Evolutionary conservation across 1,140 invertebrate species (phyloP), one percentile per base, ranked within the genome.

Genomic region (Pogonomyrmex californicus): DNA sequence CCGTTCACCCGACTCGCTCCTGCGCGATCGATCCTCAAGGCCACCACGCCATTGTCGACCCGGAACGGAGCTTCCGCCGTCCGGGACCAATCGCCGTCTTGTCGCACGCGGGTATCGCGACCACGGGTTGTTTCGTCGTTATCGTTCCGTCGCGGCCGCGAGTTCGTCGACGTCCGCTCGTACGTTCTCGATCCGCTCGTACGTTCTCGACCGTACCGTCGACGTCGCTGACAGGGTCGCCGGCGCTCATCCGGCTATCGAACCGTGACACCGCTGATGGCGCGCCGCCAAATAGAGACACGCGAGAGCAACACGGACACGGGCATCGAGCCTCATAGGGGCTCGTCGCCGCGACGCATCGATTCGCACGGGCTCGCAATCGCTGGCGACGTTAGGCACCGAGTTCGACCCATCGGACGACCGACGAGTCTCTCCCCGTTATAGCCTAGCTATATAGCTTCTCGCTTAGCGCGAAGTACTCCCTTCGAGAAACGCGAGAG

Each of bases 171-270:
- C 87, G 85, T 82, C 23, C 60, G 7, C 49, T 33, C 75, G 41
- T 47, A 75, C 36, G 38, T 36, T 54, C 30, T 30, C 68, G 70
- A 77, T 54, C 9, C 44, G 23, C 23, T 23, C 23, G 23, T 23
- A 23, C 47, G 14, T 7, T 9, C 4, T n/a, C 60, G 65, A 33
- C 75, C 63, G 73, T 23, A 54, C 62, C 75, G 65, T 44, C 41
- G 76, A 60, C 76, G 87, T 66, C 68, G 73, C 73, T 30, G 38
- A 41, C 79, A 71, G 76, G 88, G 79, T 88, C 76, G 88, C 86
- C 86, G 86, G 91, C 88, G 91, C 88, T 90, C 86, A 82, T 76
- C 62, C 78, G 71, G 68, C 86, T 90, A 87, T 87, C 79, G 88
- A 90, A 87, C 89, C 88, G 60, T 87, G 75, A 76, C 71, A 70